These are phyloP conservation scores for Sebastes vulpes DNA, from an alignment of 2,797 vertebrate species.

Conservation along the genomic window DNA sequence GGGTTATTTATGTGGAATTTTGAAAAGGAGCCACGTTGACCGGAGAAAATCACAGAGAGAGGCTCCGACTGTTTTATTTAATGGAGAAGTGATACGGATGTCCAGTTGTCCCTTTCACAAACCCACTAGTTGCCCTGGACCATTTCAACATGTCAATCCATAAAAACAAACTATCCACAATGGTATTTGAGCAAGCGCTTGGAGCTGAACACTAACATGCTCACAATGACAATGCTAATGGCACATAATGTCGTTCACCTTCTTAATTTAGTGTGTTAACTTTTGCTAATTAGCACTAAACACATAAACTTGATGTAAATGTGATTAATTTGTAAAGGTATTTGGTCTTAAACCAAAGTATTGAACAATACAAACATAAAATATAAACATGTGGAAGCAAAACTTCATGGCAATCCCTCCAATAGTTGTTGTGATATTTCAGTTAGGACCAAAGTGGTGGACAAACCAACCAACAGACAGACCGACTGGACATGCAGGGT, in stretches of 20 bases:
- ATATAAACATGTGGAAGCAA: not conserved
- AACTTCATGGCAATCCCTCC: not conserved
- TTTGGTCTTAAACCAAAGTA: too few species aligned
- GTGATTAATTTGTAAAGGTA: too few species aligned
- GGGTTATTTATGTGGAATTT: constrained; percentile 40
- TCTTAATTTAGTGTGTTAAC: not conserved
- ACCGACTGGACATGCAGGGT: not conserved
- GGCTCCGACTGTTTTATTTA: not conserved
- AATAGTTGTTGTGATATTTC: not conserved
- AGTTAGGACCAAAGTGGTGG: not conserved
- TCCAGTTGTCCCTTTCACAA: not conserved
- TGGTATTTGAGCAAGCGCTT: not conserved
- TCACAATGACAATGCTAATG: not conserved
- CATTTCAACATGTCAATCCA: not conserved
- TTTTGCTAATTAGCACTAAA: too few species aligned
- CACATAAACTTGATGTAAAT: not conserved
- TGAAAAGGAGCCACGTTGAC: constrained; percentile 31
- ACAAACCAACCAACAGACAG: rapidly evolving
- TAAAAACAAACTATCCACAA: not conserved
- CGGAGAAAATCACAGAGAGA: constrained; percentile 9
- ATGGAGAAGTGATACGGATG: not conserved
- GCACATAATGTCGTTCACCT: not conserved
- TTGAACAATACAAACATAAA: too few species aligned
- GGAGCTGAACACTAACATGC: not conserved
- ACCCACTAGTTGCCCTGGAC: not conserved